Evolutionary conservation across 2,888 invertebrate species (phyloP).

Genomic region (Chloroclystis v-ata): DNA sequence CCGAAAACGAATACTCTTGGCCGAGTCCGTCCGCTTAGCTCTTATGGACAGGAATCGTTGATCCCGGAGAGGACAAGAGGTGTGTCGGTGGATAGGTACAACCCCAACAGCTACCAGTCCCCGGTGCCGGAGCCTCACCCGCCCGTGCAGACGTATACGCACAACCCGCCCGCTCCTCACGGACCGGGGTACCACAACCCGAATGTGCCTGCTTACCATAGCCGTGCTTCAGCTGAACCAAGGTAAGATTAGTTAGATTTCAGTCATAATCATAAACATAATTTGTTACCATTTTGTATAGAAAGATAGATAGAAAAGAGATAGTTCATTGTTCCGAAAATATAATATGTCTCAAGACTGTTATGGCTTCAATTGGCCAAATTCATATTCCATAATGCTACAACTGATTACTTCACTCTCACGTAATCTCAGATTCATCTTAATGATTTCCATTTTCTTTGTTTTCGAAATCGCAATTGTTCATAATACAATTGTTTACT

Average conservation of each 20-base stretch:
- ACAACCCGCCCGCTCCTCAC: conserved; percentile 60
- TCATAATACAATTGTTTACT: too few relatives aligned
- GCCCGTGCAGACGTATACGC: conserved; percentile 69
- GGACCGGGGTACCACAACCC: conserved; percentile 61
- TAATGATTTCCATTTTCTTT: too few relatives aligned
- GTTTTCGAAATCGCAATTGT: too few relatives aligned
- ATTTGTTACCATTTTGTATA: too few relatives aligned
- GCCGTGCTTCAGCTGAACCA: conserved; percentile 70
- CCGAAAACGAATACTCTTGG: conserved; percentile 65
- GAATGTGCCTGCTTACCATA: conserved; percentile 70
- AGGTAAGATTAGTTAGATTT: conserved; percentile 55
- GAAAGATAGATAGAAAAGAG: too few relatives aligned
- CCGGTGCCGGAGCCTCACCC: conserved; percentile 61
- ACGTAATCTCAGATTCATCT: too few relatives aligned
- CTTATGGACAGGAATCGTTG: conserved; percentile 45
- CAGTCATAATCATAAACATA: background rate
- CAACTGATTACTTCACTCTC: too few relatives aligned
- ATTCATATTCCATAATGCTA: too few relatives aligned
- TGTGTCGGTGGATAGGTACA: conserved; percentile 70
- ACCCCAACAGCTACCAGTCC: conserved; percentile 63
- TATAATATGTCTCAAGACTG: too few relatives aligned
- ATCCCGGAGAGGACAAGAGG: conserved; percentile 61
- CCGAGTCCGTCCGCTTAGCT: conserved; percentile 63
- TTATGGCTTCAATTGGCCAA: too few relatives aligned
- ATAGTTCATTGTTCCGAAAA: too few relatives aligned